phyloP scores from a whole-genome alignment of 2,888 invertebrate species.

The Automeris io region DNA sequence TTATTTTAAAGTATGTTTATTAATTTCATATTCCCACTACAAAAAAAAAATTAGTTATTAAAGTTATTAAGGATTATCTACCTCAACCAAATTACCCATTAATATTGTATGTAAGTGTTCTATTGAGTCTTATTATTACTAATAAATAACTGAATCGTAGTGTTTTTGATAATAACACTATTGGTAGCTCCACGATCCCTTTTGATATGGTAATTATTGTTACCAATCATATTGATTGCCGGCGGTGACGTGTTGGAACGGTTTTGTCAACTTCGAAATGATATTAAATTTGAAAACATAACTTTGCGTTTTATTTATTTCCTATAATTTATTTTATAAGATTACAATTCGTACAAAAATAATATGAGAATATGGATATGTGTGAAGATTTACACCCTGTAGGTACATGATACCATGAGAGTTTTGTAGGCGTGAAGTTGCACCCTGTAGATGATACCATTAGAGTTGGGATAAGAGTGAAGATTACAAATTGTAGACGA shows the following conservation, averaged over 20 bases:
- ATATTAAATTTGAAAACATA: constrained; percentile 59
- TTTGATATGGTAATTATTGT: constrained; percentile 76
- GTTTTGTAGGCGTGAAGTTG: too few relatives aligned
- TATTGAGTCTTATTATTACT: constrained; percentile 71
- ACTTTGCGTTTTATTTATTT: constrained; percentile 34
- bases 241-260: constrained; percentile 45
- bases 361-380: too few relatives aligned
- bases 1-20: constrained; percentile 4
- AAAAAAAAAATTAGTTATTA: constrained; percentile 40
- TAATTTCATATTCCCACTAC: constrained; percentile 27
- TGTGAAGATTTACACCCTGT: too few relatives aligned
- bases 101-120: constrained; percentile 72
- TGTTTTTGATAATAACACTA: constrained; percentile 65
- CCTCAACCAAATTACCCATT: constrained; percentile 75
- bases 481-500: too few relatives aligned
- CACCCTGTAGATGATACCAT: too few relatives aligned
- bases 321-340: too few relatives aligned
- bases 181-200: constrained; percentile 64
- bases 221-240: constrained; percentile 67
- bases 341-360: too few relatives aligned
- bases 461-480: too few relatives aligned
- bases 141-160: constrained; percentile 64
- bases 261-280: constrained; percentile 60
- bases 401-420: too few relatives aligned
- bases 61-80: constrained; percentile 63